These are phyloP conservation scores for Apamea monoglypha DNA, from an alignment of 2,888 invertebrate genomes.

Conservation along the genomic window DNA sequence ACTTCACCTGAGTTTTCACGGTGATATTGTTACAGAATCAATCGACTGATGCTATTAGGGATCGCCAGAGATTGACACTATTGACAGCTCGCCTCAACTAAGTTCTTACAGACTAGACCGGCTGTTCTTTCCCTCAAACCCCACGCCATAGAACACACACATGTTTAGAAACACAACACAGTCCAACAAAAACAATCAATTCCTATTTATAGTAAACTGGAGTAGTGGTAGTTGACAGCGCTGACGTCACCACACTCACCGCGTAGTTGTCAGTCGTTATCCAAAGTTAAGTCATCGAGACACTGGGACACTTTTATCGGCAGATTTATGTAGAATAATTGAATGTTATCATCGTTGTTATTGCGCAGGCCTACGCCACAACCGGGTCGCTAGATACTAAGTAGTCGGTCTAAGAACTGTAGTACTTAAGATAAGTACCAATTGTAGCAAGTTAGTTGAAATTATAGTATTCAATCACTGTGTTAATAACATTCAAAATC, in stretches of 20 bases:
- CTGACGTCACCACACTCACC: slow-evolving; percentile 52
- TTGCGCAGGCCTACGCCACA: slow-evolving; percentile 27
- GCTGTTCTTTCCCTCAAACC: not conserved
- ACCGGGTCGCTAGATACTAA: slow-evolving; percentile 23
- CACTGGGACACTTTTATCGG: slow-evolving; percentile 48
- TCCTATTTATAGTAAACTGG: slow-evolving; percentile 43
- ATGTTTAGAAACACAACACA: slow-evolving; percentile 20
- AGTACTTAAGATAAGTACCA: slow-evolving; percentile 26
- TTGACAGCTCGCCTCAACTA: too few species aligned
- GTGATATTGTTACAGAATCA: too few species aligned
- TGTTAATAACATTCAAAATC: slow-evolving; percentile 2
- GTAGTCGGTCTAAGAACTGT: slow-evolving; percentile 16
- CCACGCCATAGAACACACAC: not conserved
- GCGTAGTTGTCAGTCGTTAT: slow-evolving; percentile 32
- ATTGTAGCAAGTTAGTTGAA: slow-evolving; percentile 10
- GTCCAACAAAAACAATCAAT: slow-evolving; percentile 38
- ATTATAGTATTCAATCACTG: not conserved
- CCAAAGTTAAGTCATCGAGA: slow-evolving; percentile 40
- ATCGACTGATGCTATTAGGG: too few species aligned
- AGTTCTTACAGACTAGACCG: too few species aligned
- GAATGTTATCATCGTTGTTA: slow-evolving; percentile 53
- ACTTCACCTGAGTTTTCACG: too few species aligned
- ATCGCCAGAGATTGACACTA: too few species aligned
- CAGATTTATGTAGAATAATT: slow-evolving; percentile 66
- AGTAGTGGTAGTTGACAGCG: slow-evolving; percentile 40